Conservation (phyloP, 2,113 vertebrate genomes). For the Felis catus region F.catus_Fca126_mat1.0 CM031412.1:72892001-72892500, state of each 20-base stretch:
- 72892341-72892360: not conserved
- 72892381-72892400: not conserved
- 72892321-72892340: not conserved
- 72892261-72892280: not conserved
- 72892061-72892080: not conserved
- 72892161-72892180: not conserved
- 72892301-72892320: not conserved
- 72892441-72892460: not conserved
- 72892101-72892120: not conserved
- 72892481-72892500: too few species aligned
- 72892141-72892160: not conserved
- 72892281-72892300: not conserved
- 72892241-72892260: not conserved
- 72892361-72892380: not conserved
- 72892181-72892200: not conserved
- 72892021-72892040: slow-evolving; percentile 11
- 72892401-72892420: not conserved
- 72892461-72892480: not conserved
- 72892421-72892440: not conserved
- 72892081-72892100: not conserved
- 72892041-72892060: not conserved
- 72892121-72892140: slow-evolving; percentile 17
- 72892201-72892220: not conserved
- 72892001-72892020: not conserved
- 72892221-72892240: not conserved